Evolutionary conservation across 2,888 invertebrate species (phyloP).

Genomic region (Ophion obscuratus): DNA sequence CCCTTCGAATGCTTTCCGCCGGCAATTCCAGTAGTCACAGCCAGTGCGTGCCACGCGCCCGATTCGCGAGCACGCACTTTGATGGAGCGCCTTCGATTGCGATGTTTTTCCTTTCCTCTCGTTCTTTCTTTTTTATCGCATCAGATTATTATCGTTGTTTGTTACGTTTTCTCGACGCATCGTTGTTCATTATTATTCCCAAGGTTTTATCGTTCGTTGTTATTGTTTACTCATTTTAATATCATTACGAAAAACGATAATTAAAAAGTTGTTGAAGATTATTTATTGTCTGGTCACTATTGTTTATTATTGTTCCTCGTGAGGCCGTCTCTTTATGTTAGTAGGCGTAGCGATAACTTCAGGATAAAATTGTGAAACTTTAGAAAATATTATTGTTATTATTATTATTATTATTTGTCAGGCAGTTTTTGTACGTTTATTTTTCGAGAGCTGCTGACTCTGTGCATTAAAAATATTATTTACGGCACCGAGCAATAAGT

Average conservation of each 20-base stretch:
- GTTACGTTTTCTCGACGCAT: background rate
- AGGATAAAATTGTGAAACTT: background rate
- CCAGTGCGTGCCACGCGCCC: conserved; percentile 81
- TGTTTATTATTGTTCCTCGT: background rate
- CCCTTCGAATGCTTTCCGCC: conserved; percentile 61
- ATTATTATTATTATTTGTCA: background rate
- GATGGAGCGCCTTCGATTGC: conserved; percentile 43
- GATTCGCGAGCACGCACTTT: conserved; percentile 74
- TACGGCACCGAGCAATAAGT: background rate
- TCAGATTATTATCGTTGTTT: background rate
- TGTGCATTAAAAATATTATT: too few species aligned
- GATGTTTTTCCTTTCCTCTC: conserved; percentile 5
- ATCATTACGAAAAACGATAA: background rate
- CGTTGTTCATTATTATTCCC: background rate
- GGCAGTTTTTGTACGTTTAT: too few species aligned
- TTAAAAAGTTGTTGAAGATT: background rate
- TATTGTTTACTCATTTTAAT: background rate
- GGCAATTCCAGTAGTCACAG: conserved; percentile 67
- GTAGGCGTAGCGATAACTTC: background rate
- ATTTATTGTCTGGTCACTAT: background rate
- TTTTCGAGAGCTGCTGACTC: too few species aligned
- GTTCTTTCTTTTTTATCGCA: background rate
- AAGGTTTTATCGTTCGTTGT: background rate
- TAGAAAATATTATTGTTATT: background rate
- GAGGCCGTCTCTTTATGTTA: too few species aligned